Percentiles rank a stretch among this genome's conserved stretches.
phyloP scores from a whole-genome alignment of 1,140 invertebrate genomes.

The Calosoma granatense region DNA sequence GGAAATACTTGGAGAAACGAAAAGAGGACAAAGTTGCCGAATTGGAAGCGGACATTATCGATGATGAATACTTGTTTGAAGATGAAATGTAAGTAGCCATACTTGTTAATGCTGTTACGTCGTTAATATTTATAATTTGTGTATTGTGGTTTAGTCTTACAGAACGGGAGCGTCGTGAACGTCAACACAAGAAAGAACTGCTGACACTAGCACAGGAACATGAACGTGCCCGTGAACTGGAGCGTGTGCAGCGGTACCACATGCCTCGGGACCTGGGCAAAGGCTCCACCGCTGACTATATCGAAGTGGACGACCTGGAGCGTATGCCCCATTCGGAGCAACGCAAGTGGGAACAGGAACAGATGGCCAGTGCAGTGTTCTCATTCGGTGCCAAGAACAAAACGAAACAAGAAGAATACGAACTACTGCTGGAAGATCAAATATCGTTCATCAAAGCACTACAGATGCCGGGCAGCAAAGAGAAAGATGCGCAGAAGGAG shows the following conservation, averaged over 20 bases:
- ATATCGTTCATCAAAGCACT: conserved; percentile 96
- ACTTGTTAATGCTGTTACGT: no score
- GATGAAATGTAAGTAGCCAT: conserved; percentile 74
- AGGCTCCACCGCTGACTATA: conserved; percentile 59
- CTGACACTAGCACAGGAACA: conserved; percentile 89
- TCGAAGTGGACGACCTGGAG: conserved; percentile 82
- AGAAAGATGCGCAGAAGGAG: conserved; percentile 39
- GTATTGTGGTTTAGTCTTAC: conserved; percentile 54
- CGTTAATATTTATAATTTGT: conserved; percentile 13
- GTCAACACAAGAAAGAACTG: conserved; percentile 86
- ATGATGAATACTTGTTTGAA: conserved; percentile 93
- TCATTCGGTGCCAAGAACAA: conserved; percentile 86
- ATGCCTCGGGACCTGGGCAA: conserved; percentile 78
- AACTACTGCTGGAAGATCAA: conserved; percentile 88
- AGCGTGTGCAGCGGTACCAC: conserved; percentile 85
- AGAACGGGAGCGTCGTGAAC: conserved; percentile 68
- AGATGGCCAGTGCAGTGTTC: conserved; percentile 85
- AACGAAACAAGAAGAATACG: conserved; percentile 69
- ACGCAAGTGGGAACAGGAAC: conserved; percentile 96
- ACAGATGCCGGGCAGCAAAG: conserved; percentile 64
- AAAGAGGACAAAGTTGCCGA: conserved; percentile 96
- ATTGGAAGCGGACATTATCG: conserved; percentile 87
- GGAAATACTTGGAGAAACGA: conserved; percentile 90
- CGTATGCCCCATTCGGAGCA: conserved; percentile 86
- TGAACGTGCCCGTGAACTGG: conserved; percentile 83